These are phyloP conservation scores for Parnassius smintheus DNA, from an alignment of 2,888 invertebrate genomes.

Conservation along the genomic window DNA sequence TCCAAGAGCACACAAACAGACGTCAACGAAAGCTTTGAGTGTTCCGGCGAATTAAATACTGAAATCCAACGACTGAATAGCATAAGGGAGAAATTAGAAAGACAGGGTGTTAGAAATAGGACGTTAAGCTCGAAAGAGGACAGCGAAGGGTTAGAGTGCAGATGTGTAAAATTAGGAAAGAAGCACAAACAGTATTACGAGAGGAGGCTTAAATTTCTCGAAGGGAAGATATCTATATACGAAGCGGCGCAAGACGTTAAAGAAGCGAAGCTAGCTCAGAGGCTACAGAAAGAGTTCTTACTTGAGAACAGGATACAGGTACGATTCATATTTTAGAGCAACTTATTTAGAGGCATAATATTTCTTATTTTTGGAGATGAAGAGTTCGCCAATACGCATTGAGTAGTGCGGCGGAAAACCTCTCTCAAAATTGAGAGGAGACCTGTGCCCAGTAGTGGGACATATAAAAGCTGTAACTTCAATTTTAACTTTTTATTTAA, in stretches of 20 bases:
- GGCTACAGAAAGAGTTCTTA: constrained; percentile 82
- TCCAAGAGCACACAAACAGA: constrained; percentile 80
- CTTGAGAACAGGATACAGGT: constrained; percentile 76
- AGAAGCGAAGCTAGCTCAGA: constrained; percentile 81
- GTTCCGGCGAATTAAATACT: constrained; percentile 78
- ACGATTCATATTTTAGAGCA: constrained; percentile 19
- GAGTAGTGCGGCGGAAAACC: no score
- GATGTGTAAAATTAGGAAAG: constrained; percentile 77
- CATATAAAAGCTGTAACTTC: no score
- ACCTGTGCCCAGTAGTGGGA: no score
- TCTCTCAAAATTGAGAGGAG: no score
- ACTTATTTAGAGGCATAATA: no score
- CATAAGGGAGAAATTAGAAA: constrained; percentile 83
- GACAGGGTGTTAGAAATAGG: constrained; percentile 78
- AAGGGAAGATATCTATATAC: constrained; percentile 84
- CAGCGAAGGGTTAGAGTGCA: constrained; percentile 70
- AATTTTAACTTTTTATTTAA: no score
- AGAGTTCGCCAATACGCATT: no score
- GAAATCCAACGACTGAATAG: constrained; percentile 84
- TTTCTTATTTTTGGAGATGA: no score
- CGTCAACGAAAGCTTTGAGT: constrained; percentile 76
- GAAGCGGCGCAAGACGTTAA: constrained; percentile 84
- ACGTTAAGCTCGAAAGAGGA: constrained; percentile 67
- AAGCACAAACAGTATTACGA: constrained; percentile 84
- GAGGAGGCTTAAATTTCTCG: constrained; percentile 83